Evolutionary conservation across 2,888 invertebrate species (phyloP).

Genomic region (Perithous albicinctus): DNA sequence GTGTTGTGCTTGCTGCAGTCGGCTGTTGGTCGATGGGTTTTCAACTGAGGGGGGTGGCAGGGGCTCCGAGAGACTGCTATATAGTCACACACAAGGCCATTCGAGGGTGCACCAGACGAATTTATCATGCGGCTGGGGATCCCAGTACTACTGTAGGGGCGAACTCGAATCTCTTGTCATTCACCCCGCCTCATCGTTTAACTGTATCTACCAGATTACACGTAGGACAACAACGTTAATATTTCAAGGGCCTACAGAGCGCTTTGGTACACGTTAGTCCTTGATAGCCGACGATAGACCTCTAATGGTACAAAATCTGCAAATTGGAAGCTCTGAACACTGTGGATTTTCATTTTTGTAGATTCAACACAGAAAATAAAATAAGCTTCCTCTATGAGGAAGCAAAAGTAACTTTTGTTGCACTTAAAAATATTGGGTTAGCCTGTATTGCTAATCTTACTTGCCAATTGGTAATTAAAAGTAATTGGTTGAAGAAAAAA

Average conservation of each 20-base stretch:
- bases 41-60: constrained; percentile 37
- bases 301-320: no score
- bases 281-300: no score
- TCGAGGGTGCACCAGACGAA: constrained; percentile 41
- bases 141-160: not conserved
- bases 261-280: no score
- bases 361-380: no score
- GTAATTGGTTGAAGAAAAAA: no score
- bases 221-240: constrained; percentile 14
- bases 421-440: no score
- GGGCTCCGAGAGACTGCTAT: not conserved
- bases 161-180: constrained; percentile 26
- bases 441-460: no score
- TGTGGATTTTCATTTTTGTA: no score
- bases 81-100: not conserved
- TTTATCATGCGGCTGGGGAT: constrained; percentile 58
- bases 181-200: constrained; percentile 22
- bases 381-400: no score
- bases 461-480: no score
- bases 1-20: constrained; percentile 42
- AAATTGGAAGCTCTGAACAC: no score
- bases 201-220: constrained; percentile 3
- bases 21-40: constrained; percentile 61
- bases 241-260: constrained; percentile 45
- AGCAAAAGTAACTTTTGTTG: no score